Evolutionary conservation across 2,888 invertebrate genomes (phyloP).

Genomic region (Linyphia triangularis): DNA sequence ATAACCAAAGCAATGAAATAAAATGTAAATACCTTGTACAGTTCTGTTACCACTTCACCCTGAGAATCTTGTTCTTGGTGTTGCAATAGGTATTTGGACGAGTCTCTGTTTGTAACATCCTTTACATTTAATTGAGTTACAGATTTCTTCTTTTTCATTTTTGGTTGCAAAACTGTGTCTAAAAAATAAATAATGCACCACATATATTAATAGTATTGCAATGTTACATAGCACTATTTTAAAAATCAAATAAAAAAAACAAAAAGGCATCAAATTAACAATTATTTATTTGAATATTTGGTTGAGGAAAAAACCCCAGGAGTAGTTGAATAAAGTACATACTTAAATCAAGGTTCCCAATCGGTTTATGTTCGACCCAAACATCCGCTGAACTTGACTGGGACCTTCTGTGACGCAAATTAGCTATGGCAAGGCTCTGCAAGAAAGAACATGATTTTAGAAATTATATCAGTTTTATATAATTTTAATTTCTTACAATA

Average conservation of each 20-base stretch:
- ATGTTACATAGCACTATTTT: background rate
- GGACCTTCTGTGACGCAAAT: conserved; percentile 88
- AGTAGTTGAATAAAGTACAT: no score
- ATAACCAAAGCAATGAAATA: background rate
- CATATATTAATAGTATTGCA: background rate
- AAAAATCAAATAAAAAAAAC: no score
- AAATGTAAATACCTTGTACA: conserved; percentile 90
- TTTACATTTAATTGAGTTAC: conserved; percentile 90
- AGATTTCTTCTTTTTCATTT: conserved; percentile 88
- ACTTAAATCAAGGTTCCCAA: conserved; percentile 84
- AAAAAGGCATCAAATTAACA: no score
- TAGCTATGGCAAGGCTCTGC: conserved; percentile 85
- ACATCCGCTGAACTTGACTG: conserved; percentile 87
- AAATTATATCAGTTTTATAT: background rate
- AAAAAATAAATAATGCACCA: background rate
- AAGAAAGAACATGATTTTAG: conserved; percentile 54
- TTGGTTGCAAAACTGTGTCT: conserved; percentile 84
- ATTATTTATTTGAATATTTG: no score
- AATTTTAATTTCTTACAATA: no score
- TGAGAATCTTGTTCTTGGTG: conserved; percentile 94
- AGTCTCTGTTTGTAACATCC: conserved; percentile 83
- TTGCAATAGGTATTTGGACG: conserved; percentile 93
- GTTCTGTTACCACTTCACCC: conserved; percentile 94
- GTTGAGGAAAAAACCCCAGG: no score
- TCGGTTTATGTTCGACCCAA: conserved; percentile 94